Conservation (phyloP, 2,888 invertebrate genomes). For the Dicranocentrus wangi region DNA sequence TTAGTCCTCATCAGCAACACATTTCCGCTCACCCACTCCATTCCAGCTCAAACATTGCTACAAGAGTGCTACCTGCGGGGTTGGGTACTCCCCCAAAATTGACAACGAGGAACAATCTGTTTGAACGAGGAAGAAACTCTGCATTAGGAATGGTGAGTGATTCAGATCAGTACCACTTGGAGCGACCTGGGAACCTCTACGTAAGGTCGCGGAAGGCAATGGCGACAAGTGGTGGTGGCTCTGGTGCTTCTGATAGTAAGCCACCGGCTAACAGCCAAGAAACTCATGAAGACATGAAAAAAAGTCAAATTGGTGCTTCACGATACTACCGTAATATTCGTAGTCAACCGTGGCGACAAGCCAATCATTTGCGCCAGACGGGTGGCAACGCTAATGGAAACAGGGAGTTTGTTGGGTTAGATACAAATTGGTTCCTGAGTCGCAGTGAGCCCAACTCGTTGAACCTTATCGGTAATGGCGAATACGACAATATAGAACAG, state of each 20-base stretch:
- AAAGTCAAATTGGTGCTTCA: slow-evolving; percentile 34
- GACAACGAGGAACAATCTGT: slow-evolving; percentile 67
- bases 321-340: slow-evolving; percentile 51
- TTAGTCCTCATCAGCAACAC: slow-evolving; percentile 31
- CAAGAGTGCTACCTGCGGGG: slow-evolving; percentile 50
- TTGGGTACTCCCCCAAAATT: slow-evolving; percentile 68
- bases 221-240: slow-evolving; percentile 8
- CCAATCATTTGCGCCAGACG: slow-evolving; percentile 56
- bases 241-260: slow-evolving; percentile 4
- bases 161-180: slow-evolving; percentile 63
- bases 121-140: slow-evolving; percentile 61
- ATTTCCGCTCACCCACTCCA: slow-evolving; percentile 25
- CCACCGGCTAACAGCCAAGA: too few species aligned
- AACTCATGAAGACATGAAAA: slow-evolving; percentile 50
- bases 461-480: slow-evolving; percentile 73
- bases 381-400: slow-evolving; percentile 49
- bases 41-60: slow-evolving; percentile 39
- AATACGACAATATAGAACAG: slow-evolving; percentile 57
- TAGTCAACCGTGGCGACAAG: slow-evolving; percentile 58
- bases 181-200: slow-evolving; percentile 64
- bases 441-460: slow-evolving; percentile 86
- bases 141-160: slow-evolving; percentile 67
- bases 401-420: slow-evolving; percentile 74
- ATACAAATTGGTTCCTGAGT: slow-evolving; percentile 87
- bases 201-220: slow-evolving; percentile 63